Percentiles rank a stretch among this genome's conserved stretches.
phyloP scores from a whole-genome alignment of 1,140 invertebrate species.

The Campoletis sonorensis region DNA sequence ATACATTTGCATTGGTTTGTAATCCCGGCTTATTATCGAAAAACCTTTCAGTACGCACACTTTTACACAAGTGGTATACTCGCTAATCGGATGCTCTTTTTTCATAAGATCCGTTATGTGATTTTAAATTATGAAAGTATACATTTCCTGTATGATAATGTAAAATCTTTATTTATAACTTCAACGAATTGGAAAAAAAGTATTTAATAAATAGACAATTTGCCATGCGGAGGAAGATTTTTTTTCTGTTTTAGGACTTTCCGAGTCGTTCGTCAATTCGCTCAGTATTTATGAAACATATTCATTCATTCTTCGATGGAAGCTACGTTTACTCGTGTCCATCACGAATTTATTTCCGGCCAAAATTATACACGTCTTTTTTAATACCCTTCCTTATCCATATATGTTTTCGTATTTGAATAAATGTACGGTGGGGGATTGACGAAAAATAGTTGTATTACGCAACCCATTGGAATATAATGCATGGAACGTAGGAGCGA shows the following conservation, averaged over 20 bases:
- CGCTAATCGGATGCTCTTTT: not conserved
- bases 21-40: not conserved
- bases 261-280: not conserved
- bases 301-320: not conserved
- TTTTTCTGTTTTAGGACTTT: not conserved
- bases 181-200: not conserved
- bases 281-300: not conserved
- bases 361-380: not conserved
- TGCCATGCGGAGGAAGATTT: not conserved
- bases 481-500: not conserved
- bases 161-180: not conserved
- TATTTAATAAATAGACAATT: not conserved
- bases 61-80: too few species aligned
- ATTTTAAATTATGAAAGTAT: too few species aligned
- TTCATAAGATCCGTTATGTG: too few species aligned
- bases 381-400: not conserved
- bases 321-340: not conserved
- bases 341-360: not conserved
- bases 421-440: not conserved
- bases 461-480: not conserved
- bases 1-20: conserved; percentile 7
- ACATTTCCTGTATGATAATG: not conserved
- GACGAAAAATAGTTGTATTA: not conserved
- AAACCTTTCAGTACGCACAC: too few species aligned
- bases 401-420: not conserved